phyloP scores from a whole-genome alignment of 2,797 vertebrate genomes.

The Cryptoblepharus egeriae region DNA sequence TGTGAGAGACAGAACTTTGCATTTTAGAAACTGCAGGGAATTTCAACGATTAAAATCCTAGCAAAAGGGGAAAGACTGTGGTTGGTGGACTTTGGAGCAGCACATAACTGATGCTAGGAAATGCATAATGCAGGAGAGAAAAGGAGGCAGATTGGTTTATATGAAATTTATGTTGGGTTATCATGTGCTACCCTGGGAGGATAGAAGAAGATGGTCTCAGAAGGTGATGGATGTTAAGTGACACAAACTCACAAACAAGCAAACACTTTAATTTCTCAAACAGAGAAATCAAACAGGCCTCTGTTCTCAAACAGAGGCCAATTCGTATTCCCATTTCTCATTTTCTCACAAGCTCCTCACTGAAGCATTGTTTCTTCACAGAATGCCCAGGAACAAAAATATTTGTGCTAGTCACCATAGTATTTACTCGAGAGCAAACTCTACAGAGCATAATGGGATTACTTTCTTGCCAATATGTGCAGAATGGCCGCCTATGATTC shows the following conservation, averaged over 20 bases:
- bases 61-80: background rate
- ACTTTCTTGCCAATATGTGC: background rate
- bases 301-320: background rate
- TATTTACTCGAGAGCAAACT: background rate
- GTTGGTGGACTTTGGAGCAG: background rate
- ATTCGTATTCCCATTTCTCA: background rate
- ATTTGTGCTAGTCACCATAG: background rate
- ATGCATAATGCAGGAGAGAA: background rate
- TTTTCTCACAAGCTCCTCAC: background rate
- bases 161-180: background rate
- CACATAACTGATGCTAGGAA: background rate
- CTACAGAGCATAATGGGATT: background rate
- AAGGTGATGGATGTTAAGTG: background rate
- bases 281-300: no score
- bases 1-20: background rate
- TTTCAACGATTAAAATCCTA: background rate
- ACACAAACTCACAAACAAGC: background rate
- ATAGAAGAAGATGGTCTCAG: background rate
- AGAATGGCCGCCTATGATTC: background rate
- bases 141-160: background rate
- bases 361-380: background rate
- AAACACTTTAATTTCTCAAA: background rate
- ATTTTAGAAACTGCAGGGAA: background rate
- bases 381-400: background rate
- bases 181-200: background rate